Evolutionary conservation across 2,888 invertebrate species (phyloP).

Genomic region (Antheraea yamamai): DNA sequence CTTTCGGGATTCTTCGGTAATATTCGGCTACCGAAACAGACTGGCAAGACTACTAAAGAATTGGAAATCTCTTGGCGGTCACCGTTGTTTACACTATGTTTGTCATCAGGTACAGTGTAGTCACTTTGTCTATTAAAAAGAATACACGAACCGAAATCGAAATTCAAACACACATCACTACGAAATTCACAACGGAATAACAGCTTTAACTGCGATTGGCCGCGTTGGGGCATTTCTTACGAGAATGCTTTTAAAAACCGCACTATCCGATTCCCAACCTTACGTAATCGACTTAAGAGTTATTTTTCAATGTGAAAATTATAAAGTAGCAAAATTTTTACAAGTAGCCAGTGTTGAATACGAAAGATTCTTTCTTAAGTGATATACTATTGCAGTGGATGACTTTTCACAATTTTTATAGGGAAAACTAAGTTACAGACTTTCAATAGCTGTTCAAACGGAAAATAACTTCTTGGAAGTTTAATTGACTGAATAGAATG

Average conservation of each 20-base stretch:
- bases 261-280: background rate
- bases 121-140: background rate
- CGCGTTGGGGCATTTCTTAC: constrained; percentile 19
- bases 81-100: too few species aligned
- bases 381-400: constrained; percentile 38
- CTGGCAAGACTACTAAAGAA: too few species aligned
- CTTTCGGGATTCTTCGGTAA: too few species aligned
- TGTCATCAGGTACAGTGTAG: too few species aligned
- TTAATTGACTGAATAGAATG: background rate
- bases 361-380: constrained; percentile 47
- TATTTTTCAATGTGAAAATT: background rate
- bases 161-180: constrained; percentile 1
- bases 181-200: constrained; percentile 9
- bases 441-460: constrained; percentile 9
- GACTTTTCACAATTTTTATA: constrained; percentile 11
- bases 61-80: too few species aligned
- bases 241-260: background rate
- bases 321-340: constrained; percentile 30
- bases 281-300: background rate
- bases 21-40: too few species aligned
- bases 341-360: constrained; percentile 48
- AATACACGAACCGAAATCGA: background rate
- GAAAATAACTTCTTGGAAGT: background rate
- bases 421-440: constrained; percentile 11
- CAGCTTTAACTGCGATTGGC: constrained; percentile 10